Conservation (phyloP, 1,140 invertebrate genomes). For the Chrysopa pallens region DNA sequence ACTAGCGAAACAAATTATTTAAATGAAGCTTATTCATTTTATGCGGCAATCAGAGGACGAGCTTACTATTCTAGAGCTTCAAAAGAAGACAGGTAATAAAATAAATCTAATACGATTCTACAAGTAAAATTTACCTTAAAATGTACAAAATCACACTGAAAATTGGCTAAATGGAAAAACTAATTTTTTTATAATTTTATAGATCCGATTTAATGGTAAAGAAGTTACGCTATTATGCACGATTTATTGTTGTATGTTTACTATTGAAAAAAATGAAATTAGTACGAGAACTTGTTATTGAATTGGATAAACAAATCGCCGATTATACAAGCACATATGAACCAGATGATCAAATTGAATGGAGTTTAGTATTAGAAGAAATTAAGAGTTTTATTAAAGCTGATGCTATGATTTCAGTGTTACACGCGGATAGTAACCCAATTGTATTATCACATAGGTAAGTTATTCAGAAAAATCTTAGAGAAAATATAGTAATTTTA, state of each 20-base stretch:
- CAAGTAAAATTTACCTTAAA: too few relatives aligned
- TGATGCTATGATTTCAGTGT: slow-evolving; percentile 71
- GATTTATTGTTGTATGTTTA: slow-evolving; percentile 92
- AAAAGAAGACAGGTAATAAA: slow-evolving; percentile 67
- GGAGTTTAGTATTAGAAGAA: slow-evolving; percentile 86
- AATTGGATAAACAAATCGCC: slow-evolving; percentile 78
- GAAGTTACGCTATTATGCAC: slow-evolving; percentile 88
- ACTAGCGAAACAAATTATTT: slow-evolving; percentile 94
- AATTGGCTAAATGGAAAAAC: too few relatives aligned
- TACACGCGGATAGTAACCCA: slow-evolving; percentile 71
- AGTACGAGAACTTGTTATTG: slow-evolving; percentile 78
- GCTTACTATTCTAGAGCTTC: slow-evolving; percentile 88
- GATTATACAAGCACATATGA: slow-evolving; percentile 92
- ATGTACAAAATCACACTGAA: too few relatives aligned
- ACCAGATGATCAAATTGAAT: slow-evolving; percentile 91
- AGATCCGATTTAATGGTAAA: slow-evolving; percentile 93
- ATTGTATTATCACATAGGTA: slow-evolving; percentile 70
- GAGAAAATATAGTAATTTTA: too few relatives aligned
- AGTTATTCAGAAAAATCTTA: slow-evolving; percentile 9
- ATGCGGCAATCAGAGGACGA: slow-evolving; percentile 82
- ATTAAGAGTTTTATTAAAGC: slow-evolving; percentile 90
- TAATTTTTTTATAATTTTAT: slow-evolving; percentile 8
- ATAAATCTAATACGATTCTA: too few relatives aligned
- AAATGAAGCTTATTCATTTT: slow-evolving; percentile 91
- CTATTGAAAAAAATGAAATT: slow-evolving; percentile 88